These are phyloP conservation scores for Amblyopsis rosae DNA, from an alignment of 2,113 vertebrate species.

Conservation along the genomic window DNA sequence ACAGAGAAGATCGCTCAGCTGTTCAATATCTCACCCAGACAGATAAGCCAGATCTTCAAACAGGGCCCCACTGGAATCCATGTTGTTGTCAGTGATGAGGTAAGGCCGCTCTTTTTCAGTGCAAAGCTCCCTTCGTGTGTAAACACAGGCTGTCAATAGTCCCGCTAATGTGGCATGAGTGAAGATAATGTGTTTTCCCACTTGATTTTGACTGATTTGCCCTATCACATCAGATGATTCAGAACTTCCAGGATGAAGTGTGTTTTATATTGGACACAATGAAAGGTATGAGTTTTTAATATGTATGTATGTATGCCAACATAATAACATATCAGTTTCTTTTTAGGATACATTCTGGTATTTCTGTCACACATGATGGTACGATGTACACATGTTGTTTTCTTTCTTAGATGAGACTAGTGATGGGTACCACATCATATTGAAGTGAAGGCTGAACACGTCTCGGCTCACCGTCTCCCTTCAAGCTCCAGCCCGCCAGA, in stretches of 20 bases:
- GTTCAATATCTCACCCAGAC: conserved; percentile 91
- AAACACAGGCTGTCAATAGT: too few species aligned
- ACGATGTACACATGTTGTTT: conserved; percentile 6
- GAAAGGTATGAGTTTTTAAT: conserved; percentile 81
- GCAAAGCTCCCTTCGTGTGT: background rate
- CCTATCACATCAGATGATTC: conserved; percentile 85
- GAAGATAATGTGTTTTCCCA: too few species aligned
- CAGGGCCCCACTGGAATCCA: conserved; percentile 96
- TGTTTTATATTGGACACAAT: conserved; percentile 97
- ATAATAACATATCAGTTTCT: background rate
- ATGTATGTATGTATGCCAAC: background rate
- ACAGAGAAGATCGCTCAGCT: conserved; percentile 94
- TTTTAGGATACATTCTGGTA: background rate
- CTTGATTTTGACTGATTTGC: too few species aligned
- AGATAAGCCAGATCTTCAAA: conserved; percentile 96
- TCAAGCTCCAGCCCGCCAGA: conserved; percentile 29
- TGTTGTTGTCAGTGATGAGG: conserved; percentile 94
- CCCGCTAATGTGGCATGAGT: too few species aligned
- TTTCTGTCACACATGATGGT: background rate
- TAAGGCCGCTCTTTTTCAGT: conserved; percentile 39
- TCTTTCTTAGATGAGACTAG: conserved; percentile 85
- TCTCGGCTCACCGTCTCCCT: conserved; percentile 16
- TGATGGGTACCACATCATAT: conserved; percentile 92
- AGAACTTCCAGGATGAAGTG: conserved; percentile 96
- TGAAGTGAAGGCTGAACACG: conserved; percentile 79